Percentiles rank a stretch among this genome's conserved stretches.
phyloP scores from a whole-genome alignment of 37 sponge, comb jelly and placozoan species.

The Eunapius fragilis region DNA sequence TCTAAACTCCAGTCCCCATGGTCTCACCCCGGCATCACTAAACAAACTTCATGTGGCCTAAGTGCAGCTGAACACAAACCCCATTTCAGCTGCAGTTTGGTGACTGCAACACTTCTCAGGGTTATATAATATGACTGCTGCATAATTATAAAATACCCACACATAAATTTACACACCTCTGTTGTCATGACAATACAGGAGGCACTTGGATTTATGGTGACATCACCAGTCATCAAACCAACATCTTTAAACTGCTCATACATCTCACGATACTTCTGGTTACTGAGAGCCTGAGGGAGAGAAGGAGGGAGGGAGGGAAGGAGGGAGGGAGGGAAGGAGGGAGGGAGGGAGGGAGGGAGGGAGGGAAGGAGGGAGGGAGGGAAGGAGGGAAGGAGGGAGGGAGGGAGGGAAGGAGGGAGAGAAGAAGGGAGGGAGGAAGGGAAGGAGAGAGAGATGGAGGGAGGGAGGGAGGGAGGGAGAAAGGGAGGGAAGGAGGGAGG shows the following conservation, averaged over 20 bases:
- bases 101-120: no score
- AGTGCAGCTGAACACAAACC: no score
- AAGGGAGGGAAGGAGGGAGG: not conserved
- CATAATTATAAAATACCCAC: not conserved
- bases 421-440: no score
- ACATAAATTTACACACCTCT: conserved; percentile 40
- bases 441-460: not conserved
- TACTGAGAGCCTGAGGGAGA: conserved; percentile 82
- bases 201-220: conserved; percentile 94
- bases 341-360: conserved; percentile 82
- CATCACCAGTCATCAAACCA: conserved; percentile 99
- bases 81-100: no score
- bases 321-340: not conserved
- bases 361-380: not conserved
- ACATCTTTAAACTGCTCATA: conserved; percentile 93
- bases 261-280: conserved; percentile 96
- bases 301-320: not conserved
- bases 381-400: no score
- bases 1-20: no score
- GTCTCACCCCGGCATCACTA: no score
- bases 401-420: no score
- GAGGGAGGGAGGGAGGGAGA: not conserved
- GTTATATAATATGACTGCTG: not conserved
- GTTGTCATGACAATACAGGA: conserved; percentile 95
- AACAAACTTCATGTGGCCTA: no score